Conservation (phyloP, 2,797 vertebrate genomes). For the Falco naumanni region DNA sequence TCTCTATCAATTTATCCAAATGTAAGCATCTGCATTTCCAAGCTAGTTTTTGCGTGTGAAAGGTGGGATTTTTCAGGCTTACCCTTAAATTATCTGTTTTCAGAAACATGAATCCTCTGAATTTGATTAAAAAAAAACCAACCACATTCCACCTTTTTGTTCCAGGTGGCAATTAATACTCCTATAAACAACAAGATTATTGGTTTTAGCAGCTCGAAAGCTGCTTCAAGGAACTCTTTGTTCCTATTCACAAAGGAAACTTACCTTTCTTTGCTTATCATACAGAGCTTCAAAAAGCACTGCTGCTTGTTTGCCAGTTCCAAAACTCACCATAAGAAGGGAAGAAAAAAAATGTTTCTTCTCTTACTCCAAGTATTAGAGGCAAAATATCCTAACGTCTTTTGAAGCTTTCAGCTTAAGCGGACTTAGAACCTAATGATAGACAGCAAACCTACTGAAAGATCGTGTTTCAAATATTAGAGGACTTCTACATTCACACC, state of each 20-base stretch:
- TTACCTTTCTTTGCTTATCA: constrained; percentile 11
- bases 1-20: neutral
- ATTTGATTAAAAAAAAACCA: neutral
- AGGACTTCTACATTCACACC: neutral
- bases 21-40: neutral
- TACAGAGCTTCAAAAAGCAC: neutral
- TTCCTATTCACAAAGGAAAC: constrained; percentile 1
- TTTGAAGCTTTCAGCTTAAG: neutral
- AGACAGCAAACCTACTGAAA: neutral
- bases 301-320: neutral
- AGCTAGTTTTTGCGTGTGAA: neutral
- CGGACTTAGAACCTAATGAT: neutral
- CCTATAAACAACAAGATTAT: neutral
- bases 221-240: neutral
- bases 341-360: neutral
- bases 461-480: neutral
- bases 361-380: neutral
- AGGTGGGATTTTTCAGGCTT: neutral
- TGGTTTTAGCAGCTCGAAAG: neutral
- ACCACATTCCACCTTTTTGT: neutral
- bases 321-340: neutral
- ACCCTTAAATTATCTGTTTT: neutral
- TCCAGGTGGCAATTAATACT: neutral
- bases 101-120: neutral
- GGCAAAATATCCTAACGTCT: neutral